Conservation (phyloP, 2,797 vertebrate species). For the Ibycter americanus region DNA sequence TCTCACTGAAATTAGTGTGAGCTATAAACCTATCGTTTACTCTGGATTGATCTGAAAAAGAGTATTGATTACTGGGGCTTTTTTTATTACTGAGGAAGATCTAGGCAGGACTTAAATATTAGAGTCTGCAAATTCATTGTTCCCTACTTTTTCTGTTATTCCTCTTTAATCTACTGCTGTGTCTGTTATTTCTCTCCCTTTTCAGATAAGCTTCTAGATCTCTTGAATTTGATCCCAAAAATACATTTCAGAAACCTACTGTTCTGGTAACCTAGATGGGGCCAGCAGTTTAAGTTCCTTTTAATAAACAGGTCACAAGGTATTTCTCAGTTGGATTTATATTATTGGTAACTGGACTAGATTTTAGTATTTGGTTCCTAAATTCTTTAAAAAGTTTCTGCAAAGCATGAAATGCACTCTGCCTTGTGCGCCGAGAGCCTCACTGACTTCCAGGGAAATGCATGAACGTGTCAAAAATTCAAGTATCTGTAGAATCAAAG, state of each 20-base stretch:
- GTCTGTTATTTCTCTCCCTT: not conserved
- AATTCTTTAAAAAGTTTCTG: not conserved
- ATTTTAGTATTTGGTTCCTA: not conserved
- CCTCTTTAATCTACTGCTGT: not conserved
- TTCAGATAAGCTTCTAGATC: not conserved
- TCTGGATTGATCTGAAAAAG: not conserved
- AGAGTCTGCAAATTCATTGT: not conserved
- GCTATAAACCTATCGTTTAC: not conserved
- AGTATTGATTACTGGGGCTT: not conserved
- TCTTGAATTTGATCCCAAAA: not conserved
- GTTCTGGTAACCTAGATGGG: not conserved
- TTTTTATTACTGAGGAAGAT: not conserved
- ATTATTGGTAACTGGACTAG: not conserved
- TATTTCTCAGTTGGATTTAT: not conserved
- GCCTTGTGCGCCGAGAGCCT: not conserved
- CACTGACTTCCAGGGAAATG: not conserved
- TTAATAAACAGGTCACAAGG: not conserved
- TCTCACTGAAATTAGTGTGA: not conserved
- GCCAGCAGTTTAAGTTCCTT: not conserved
- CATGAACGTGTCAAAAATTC: not conserved
- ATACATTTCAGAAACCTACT: not conserved
- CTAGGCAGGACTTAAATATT: not conserved
- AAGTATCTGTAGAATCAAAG: not conserved
- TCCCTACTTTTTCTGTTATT: not conserved
- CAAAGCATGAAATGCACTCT: not conserved